Evolutionary conservation across 2,797 vertebrate genomes (phyloP), one percentile per base, ranked within the genome.

Genomic region (Toxotes lorentzi): DNA sequence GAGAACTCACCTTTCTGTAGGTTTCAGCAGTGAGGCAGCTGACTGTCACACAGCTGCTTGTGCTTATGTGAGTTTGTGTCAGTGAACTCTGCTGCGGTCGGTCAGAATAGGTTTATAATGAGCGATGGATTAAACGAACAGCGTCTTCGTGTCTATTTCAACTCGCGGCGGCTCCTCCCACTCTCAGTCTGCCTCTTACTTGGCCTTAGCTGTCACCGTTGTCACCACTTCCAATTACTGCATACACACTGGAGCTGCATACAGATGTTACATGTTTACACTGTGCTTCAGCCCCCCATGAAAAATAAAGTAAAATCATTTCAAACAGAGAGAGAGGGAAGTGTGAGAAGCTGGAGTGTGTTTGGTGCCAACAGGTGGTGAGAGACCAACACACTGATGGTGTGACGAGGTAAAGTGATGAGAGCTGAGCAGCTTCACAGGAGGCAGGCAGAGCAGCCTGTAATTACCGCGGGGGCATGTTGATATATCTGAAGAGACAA

Each of bases 401-500:
- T 34, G 35, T 27, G 72, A 59, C 43, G 57, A 65, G 70, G 27
- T 4, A 35, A 27, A 48, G 64, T 4, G 16, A 50, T 10, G 56
- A 9, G 32, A 60, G 7, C 38, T 19, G 65, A 50, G 63, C 35
- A 10, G 27, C n/a, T 3, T 75, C 17, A 59, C 67, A 23, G 65
- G 24, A 17, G 32, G 32, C 47, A 51, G 54, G 65, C 64, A n/a
- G 38, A 71, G 54, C 41, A 51, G 32, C 23, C 35, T 61, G 70
- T 78, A 69, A 76, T 84, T 64, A 82, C 4, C 5, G 51, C 14
- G 62, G 8, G n/a, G 7, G 62, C 45, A 27, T 9, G 2, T 10
- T 70, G 77, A 50, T 50, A 54, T 19, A 21, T 45, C 35, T n/a
- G 66, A 66, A 45, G 75, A 79, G 70, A 71, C 61, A 63, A 71